Conservation (phyloP, 2,113 vertebrate species). For the Promerops cafer region DNA sequence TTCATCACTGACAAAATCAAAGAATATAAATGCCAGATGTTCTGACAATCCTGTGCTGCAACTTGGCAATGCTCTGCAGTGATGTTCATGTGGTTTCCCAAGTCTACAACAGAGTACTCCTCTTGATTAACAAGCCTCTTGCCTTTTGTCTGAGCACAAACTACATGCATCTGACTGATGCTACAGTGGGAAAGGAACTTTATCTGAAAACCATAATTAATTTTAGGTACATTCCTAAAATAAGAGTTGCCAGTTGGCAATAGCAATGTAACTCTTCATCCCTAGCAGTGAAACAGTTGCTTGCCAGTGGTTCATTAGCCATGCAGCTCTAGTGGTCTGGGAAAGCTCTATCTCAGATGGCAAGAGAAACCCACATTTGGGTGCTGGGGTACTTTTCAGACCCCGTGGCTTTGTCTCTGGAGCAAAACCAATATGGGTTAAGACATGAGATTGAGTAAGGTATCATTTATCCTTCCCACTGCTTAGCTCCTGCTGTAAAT, state of each 20-base stretch:
- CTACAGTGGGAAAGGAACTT: background rate
- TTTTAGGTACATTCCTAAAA: background rate
- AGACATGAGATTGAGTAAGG: background rate
- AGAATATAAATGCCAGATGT: background rate
- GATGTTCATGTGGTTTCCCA: background rate
- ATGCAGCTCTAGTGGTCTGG: background rate
- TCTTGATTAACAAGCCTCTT: background rate
- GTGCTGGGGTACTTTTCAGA: background rate
- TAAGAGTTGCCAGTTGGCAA: background rate
- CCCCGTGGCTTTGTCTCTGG: background rate
- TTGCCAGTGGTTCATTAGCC: background rate
- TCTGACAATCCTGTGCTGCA: background rate
- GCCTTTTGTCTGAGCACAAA: background rate
- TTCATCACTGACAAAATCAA: background rate
- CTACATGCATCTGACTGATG: background rate
- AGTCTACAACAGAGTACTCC: fast-evolving
- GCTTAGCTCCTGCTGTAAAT: background rate
- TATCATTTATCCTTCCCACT: background rate
- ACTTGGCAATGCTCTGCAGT: background rate
- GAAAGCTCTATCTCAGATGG: background rate
- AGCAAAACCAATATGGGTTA: background rate
- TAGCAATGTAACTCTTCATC: background rate
- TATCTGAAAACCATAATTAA: background rate
- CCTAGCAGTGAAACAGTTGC: background rate
- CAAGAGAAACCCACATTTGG: background rate